Percentiles rank a stretch among this genome's conserved stretches.
These are phyloP conservation scores for Onychomys torridus DNA, from an alignment of 2,797 vertebrate species.

Conservation along the genomic window DNA sequence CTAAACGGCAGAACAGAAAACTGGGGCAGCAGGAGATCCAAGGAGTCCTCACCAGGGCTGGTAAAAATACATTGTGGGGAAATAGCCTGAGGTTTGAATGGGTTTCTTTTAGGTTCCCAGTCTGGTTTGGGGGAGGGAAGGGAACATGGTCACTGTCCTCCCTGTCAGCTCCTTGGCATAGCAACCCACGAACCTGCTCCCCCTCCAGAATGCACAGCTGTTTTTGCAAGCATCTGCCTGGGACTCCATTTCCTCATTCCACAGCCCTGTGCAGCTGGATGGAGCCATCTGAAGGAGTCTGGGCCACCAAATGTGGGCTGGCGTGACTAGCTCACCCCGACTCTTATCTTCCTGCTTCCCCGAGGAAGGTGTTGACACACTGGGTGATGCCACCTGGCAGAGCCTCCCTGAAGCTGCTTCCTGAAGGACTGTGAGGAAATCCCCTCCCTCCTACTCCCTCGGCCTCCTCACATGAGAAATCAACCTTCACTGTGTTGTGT, in stretches of 20 bases:
- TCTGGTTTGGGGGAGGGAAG: not conserved
- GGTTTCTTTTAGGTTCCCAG: not conserved
- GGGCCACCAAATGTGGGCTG: not conserved
- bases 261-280: not conserved
- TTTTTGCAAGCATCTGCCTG: not conserved
- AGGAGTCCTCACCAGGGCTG: not conserved
- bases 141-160: not conserved
- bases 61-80: not conserved
- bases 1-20: not conserved
- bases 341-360: conserved; percentile 10
- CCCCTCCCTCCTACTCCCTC: not conserved
- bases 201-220: not conserved
- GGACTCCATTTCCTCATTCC: not conserved
- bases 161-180: not conserved
- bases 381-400: not conserved
- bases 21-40: no score
- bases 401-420: not conserved
- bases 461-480: not conserved
- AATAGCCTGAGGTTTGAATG: not conserved
- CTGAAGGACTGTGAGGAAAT: conserved; percentile 2
- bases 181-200: not conserved
- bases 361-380: not conserved
- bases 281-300: not conserved
- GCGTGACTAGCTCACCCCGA: not conserved
- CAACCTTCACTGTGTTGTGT: not conserved